These are phyloP conservation scores for Coreoperca whiteheadi DNA, from an alignment of 2,113 vertebrate species.

Conservation along the genomic window DNA sequence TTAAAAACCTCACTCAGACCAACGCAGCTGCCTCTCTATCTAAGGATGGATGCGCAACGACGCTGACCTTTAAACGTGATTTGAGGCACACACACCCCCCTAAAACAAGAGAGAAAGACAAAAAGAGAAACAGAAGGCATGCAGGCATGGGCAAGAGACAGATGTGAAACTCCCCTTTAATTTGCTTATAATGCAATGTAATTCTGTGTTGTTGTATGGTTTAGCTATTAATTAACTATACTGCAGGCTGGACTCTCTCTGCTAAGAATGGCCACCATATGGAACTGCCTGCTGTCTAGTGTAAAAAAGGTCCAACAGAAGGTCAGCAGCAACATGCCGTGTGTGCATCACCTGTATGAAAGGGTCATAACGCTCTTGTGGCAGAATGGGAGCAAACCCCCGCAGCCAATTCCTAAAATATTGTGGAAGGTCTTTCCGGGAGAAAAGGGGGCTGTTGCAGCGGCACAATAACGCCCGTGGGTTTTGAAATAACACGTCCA, in stretches of 20 bases:
- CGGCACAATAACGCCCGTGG: neutral
- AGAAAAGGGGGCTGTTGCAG: neutral
- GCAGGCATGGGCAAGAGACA: neutral
- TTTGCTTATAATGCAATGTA: neutral
- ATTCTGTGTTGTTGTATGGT: neutral
- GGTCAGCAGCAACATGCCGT: neutral
- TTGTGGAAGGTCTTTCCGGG: neutral
- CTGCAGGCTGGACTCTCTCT: too few relatives aligned
- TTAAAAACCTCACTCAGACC: neutral
- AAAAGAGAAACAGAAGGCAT: neutral
- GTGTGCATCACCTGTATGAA: neutral
- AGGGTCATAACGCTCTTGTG: neutral
- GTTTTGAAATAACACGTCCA: neutral
- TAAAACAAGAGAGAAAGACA: neutral
- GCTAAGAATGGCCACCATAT: neutral
- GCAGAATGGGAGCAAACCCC: neutral
- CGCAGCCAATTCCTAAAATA: neutral
- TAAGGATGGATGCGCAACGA: neutral
- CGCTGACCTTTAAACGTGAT: constrained; percentile 18
- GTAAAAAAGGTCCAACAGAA: too few relatives aligned
- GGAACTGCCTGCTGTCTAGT: too few relatives aligned
- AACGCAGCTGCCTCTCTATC: neutral
- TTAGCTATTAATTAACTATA: neutral
- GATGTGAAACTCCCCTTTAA: neutral
- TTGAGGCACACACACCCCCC: neutral